Percentiles rank a stretch among this genome's conserved stretches.
Conservation (phyloP, 2,888 invertebrate species). For the Pachycephus smyrnensis region DNA sequence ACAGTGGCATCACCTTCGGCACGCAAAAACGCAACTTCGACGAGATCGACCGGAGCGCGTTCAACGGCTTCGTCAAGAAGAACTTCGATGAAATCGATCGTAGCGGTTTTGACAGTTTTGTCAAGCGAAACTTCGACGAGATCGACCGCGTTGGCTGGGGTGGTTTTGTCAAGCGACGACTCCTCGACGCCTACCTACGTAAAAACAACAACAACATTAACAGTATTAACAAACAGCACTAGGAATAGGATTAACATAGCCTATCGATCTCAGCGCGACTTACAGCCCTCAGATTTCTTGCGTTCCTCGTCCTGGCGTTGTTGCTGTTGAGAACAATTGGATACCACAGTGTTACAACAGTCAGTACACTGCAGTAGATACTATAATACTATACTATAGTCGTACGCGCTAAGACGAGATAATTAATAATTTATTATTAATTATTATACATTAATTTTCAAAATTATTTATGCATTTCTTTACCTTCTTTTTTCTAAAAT, state of each 20-base stretch:
- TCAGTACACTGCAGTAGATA: not conserved
- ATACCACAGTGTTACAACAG: not conserved
- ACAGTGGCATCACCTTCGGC: constrained; percentile 62
- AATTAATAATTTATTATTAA: not conserved
- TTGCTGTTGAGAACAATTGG: not conserved
- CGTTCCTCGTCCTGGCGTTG: not conserved
- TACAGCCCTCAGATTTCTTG: not conserved
- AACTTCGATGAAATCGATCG: constrained; percentile 77
- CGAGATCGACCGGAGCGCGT: constrained; percentile 72
- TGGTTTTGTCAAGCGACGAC: constrained; percentile 64
- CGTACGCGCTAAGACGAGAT: not conserved
- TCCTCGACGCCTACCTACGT: constrained; percentile 26
- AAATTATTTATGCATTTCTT: not conserved
- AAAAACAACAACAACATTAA: not conserved
- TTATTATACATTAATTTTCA: not conserved
- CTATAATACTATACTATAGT: not conserved
- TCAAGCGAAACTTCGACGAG: constrained; percentile 70
- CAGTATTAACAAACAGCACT: not conserved
- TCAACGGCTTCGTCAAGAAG: constrained; percentile 70
- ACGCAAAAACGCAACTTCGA: constrained; percentile 71
- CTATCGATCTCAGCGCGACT: not conserved
- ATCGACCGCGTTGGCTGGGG: constrained; percentile 67
- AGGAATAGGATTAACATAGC: not conserved
- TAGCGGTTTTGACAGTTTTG: constrained; percentile 72
- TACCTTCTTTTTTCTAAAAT: not conserved